phyloP scores from a whole-genome alignment of 2,113 vertebrate species.

The Symphodus melops region DNA sequence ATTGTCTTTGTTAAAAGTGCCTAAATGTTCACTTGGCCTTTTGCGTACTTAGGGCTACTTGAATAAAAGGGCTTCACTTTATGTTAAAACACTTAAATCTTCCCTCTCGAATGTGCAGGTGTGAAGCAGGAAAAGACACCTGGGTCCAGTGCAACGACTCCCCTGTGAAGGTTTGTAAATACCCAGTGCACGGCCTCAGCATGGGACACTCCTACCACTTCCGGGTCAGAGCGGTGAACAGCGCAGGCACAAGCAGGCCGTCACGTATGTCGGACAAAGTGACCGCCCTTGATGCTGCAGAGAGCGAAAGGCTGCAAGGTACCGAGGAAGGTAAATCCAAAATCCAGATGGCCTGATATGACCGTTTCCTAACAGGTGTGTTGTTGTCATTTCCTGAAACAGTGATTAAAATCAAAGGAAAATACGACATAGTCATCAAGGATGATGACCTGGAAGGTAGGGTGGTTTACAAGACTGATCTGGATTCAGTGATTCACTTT shows the following conservation, averaged over 20 bases:
- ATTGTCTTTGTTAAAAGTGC: no score
- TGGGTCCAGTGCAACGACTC: slow-evolving; percentile 96
- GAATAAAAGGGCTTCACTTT: no score
- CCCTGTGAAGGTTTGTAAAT: slow-evolving; percentile 92
- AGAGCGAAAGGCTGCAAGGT: slow-evolving; percentile 89
- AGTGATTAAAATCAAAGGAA: slow-evolving; percentile 90
- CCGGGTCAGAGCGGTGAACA: slow-evolving; percentile 93
- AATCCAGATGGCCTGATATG: accelerated
- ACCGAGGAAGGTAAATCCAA: slow-evolving; percentile 77
- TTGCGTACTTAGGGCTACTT: no score
- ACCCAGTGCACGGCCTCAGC: slow-evolving; percentile 89
- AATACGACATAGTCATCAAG: slow-evolving; percentile 86
- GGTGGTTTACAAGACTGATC: slow-evolving; percentile 9
- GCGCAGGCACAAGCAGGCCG: slow-evolving; percentile 89
- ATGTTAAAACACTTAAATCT: no score
- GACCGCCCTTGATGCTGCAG: slow-evolving; percentile 87
- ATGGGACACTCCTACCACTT: slow-evolving; percentile 90
- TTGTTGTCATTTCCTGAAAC: slow-evolving; percentile 71
- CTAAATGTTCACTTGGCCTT: no score
- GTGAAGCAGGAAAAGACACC: slow-evolving; percentile 89
- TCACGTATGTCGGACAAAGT: slow-evolving; percentile 90
- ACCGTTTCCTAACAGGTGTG: neutral
- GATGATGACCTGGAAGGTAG: slow-evolving; percentile 94
- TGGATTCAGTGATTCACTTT: slow-evolving; percentile 13
- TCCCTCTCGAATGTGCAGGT: slow-evolving; percentile 72